phyloP scores from a whole-genome alignment of 2,113 vertebrate genomes.

The Boulengeromyrus knoepffleri region DNA sequence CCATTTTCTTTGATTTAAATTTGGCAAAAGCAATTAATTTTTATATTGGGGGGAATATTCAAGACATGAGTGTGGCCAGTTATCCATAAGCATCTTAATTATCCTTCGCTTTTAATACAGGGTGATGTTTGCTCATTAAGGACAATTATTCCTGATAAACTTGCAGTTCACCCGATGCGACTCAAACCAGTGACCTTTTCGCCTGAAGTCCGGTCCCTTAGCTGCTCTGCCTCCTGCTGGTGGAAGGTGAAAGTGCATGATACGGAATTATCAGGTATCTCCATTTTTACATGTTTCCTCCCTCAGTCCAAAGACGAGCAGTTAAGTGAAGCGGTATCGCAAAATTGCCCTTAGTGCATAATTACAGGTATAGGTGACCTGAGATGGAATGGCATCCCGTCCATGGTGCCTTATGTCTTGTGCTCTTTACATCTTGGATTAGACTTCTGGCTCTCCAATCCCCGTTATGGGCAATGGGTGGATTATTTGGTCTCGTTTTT shows the following conservation, averaged over 20 bases:
- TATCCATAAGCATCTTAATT: background rate
- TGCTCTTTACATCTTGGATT: background rate
- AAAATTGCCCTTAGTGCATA: background rate
- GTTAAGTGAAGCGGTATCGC: background rate
- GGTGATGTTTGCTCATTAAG: background rate
- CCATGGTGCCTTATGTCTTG: background rate
- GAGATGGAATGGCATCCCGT: background rate
- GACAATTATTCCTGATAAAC: background rate
- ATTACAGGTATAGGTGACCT: background rate
- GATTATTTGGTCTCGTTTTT: background rate
- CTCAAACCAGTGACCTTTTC: background rate
- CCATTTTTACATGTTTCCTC: background rate
- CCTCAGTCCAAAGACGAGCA: background rate
- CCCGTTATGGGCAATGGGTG: background rate
- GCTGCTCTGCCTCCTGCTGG: background rate
- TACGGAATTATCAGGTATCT: background rate
- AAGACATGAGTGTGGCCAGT: background rate
- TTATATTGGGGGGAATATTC: background rate
- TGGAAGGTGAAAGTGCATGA: background rate
- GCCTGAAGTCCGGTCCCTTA: background rate
- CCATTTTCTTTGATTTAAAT: background rate
- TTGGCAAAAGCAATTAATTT: background rate
- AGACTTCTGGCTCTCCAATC: background rate
- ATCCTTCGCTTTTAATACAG: background rate
- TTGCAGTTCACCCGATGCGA: background rate